Base-by-base conservation (phyloP, 2,888 invertebrate genomes). In the Macaria liturata region DNA sequence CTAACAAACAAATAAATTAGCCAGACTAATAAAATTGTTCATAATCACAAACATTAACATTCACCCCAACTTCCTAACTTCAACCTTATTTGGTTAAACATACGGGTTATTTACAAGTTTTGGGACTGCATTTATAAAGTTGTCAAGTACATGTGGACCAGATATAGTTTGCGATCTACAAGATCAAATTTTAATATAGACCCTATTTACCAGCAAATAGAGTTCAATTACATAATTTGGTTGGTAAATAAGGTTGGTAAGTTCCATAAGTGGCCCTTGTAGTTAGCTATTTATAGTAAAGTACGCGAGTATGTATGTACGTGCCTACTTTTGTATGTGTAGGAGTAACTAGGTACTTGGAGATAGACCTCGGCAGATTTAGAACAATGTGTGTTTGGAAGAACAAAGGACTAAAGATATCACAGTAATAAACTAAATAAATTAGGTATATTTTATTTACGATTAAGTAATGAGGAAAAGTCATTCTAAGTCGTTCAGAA, bases 1-100 rank as follows among this genome's bases (percentile, higher is more conserved):
- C 74, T 70, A 66, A 76, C 80, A 80, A 80, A 80, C 80, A 80
- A 78, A 80, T 80, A 80, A 78, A 80, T 80, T 80, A 79, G 73
- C 76, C 61, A 54, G 53, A 62, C 67, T 76, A 76, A 76, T 78
- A 78, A 78, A 77, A 77, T 73, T 73, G 75, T 77, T 74, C 76
- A 72, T 78, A 76, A 57, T 64, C 47, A 69, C 73, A 59, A 73
- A 65, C 53, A 31, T 40, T 49, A 3, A 9, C 3, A 6, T 45
- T 46, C 7, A 32, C n/a, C 4, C 0, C 5, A 3, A 4, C 4
- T 45, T 4, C n/a, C 4, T 0, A 58, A 53, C 31, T 7, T 48
- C n/a, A 48, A 57, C 60, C 64, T 59, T 66, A 62, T 7, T 31
- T 0, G 8, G 0, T 7, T 6, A 6, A 20, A 1, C 8, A 40